Percentiles rank a stretch among this genome's conserved stretches.
phyloP scores from a whole-genome alignment of 2,797 vertebrate genomes.

The Micromesistius poutassou region DNA sequence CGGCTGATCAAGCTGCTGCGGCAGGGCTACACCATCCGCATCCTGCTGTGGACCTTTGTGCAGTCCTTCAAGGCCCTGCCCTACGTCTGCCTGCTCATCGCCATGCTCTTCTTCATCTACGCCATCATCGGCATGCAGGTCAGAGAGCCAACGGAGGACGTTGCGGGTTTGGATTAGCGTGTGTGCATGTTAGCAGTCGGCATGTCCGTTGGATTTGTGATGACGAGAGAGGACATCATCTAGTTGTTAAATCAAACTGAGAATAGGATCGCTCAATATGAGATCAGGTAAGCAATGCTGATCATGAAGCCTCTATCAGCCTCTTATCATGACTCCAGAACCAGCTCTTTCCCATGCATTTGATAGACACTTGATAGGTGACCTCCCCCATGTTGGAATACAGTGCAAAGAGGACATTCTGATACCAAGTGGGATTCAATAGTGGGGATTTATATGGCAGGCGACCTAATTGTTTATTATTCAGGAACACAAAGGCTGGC shows the following conservation, averaged over 20 bases:
- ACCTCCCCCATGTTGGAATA: not conserved
- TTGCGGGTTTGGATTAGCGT: no score
- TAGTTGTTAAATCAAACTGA: not conserved
- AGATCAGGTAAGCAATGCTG: not conserved
- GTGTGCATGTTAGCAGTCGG: no score
- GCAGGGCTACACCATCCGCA: slow-evolving; percentile 97
- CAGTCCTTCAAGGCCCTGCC: slow-evolving; percentile 98
- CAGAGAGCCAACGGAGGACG: slow-evolving; percentile 20
- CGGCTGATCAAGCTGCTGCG: slow-evolving; percentile 95
- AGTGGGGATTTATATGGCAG: not conserved
- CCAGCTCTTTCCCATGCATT: not conserved
- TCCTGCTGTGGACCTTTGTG: slow-evolving; percentile 96
- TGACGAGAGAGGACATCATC: not conserved
- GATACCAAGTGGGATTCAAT: not conserved
- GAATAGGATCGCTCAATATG: not conserved
- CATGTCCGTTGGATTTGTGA: no score
- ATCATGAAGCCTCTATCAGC: not conserved
- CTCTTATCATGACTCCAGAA: not conserved
- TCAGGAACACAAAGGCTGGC: not conserved
- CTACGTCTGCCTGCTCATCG: slow-evolving; percentile 96
- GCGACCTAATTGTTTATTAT: not conserved
- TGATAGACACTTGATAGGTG: not conserved
- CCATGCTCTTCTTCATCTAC: slow-evolving; percentile 99
- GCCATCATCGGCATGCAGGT: slow-evolving; percentile 99
- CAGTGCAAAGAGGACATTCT: not conserved